Conservation (phyloP, 2,888 invertebrate genomes). For the Nineta flava region DNA sequence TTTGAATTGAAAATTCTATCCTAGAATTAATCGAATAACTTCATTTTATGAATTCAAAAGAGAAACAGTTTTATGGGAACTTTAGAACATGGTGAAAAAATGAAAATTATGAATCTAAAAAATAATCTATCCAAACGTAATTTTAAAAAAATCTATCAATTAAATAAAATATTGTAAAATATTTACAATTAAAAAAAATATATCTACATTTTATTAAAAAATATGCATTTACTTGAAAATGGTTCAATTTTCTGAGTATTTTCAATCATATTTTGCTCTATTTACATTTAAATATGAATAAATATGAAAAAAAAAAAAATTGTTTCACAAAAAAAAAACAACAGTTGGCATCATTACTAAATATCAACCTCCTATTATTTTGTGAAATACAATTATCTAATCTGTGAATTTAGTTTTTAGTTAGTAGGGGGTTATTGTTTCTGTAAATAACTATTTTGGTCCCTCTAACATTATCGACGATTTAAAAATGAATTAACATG, state of each 20-base stretch:
- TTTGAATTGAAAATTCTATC: too few species aligned
- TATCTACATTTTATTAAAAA: too few species aligned
- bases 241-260: neutral
- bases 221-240: neutral
- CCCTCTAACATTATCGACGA: neutral
- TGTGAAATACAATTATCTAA: too few species aligned
- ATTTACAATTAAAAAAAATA: too few species aligned
- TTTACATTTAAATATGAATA: neutral
- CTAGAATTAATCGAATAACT: too few species aligned
- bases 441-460: neutral
- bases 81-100: too few species aligned
- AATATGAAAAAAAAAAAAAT: neutral
- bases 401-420: neutral
- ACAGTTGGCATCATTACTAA: too few species aligned
- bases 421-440: conserved; percentile 3
- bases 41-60: too few species aligned
- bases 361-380: too few species aligned
- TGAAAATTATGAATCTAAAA: too few species aligned
- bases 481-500: neutral
- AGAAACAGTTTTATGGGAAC: too few species aligned
- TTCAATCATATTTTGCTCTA: neutral
- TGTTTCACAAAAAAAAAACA: neutral
- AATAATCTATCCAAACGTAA: neutral
- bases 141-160: neutral
- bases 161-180: neutral